A percentile compares a stretch with the other conserved stretches of the same genome.
Conservation (phyloP, 2,797 vertebrate species). For the Danio jaintianensis region DNA sequence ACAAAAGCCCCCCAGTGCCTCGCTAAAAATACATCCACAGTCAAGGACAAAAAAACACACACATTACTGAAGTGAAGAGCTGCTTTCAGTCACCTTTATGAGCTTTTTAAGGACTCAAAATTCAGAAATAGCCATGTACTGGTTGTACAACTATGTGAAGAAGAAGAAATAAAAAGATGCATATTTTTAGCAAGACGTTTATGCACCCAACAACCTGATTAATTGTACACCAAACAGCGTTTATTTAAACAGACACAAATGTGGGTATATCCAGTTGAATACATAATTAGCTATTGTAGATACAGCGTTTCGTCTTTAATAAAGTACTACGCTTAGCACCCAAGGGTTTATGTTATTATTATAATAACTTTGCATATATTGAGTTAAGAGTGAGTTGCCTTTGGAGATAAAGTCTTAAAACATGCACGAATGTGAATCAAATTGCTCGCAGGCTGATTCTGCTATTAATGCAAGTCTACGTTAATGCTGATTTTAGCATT, state of each 20-base stretch:
- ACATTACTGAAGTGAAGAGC: not conserved
- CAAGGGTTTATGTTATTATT: constrained; percentile 14
- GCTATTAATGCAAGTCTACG: constrained; percentile 3
- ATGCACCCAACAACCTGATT: no score
- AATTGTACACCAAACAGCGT: not conserved
- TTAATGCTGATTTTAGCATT: constrained; percentile 12
- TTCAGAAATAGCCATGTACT: constrained; percentile 9
- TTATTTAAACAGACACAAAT: not conserved
- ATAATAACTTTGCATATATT: constrained; percentile 23
- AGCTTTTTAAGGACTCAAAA: not conserved
- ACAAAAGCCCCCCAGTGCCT: constrained; percentile 41
- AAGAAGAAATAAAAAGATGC: not conserved
- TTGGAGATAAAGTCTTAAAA: constrained; percentile 22
- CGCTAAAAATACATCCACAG: constrained; percentile 45
- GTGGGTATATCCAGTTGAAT: not conserved
- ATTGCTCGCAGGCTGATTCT: not conserved
- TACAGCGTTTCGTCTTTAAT: constrained; percentile 1
- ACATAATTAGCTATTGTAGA: constrained; percentile 8
- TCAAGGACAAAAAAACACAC: constrained; percentile 35
- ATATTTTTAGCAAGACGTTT: not conserved
- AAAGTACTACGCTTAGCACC: not conserved
- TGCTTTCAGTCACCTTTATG: constrained; percentile 17
- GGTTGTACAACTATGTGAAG: not conserved
- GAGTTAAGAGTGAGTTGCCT: constrained; percentile 1
- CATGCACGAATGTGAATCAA: constrained; percentile 5